phyloP scores from a whole-genome alignment of 2,797 vertebrate species.

The Parauchenoglanis ngamensis region DNA sequence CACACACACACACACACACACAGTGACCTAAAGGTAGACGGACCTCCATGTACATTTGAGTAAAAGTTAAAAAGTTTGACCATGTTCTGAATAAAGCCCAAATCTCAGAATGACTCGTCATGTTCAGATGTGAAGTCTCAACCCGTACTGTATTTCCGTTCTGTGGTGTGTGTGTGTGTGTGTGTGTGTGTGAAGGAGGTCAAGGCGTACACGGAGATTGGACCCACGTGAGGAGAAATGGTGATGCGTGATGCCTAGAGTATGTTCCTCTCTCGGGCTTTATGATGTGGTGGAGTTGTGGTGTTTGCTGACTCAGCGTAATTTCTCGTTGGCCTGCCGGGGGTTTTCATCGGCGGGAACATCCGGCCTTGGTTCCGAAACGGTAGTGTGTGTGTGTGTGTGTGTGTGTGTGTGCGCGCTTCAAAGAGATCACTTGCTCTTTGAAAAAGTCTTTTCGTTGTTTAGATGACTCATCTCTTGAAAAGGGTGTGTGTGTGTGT shows the following conservation, averaged over 20 bases:
- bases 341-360: conserved; percentile 25
- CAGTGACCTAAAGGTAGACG: neutral
- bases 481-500: conserved; percentile 65
- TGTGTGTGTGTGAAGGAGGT: neutral
- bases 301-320: conserved; percentile 74
- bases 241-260: conserved; percentile 32
- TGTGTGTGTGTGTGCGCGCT: neutral
- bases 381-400: conserved; percentile 30
- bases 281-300: conserved; percentile 64
- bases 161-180: neutral
- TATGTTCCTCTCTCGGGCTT: conserved; percentile 22
- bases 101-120: neutral
- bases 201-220: conserved; percentile 6
- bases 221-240: neutral
- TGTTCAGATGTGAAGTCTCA: neutral
- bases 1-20: neutral
- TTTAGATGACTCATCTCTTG: conserved; percentile 71
- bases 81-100: neutral
- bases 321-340: conserved; percentile 29
- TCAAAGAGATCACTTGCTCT: conserved; percentile 35
- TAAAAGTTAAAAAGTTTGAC: neutral
- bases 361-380: conserved; percentile 7
- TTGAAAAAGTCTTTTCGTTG: conserved; percentile 76
- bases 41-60: neutral
- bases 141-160: neutral